Evolutionary conservation across 2,888 invertebrate genomes (phyloP).

Genomic region (Thera britannica): DNA sequence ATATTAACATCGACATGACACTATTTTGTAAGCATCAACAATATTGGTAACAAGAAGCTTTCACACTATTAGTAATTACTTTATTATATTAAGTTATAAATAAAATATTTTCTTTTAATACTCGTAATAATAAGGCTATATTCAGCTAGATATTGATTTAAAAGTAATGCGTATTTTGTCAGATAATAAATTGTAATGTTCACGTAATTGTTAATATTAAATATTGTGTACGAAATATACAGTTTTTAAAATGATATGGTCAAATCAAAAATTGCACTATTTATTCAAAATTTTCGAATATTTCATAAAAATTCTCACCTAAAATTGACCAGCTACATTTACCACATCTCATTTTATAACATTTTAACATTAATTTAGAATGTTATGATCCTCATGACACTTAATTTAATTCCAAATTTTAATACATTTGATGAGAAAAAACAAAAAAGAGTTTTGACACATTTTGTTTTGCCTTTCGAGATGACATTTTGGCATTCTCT

Average conservation of each 20-base stretch:
- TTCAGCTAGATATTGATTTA: background rate
- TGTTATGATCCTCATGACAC: slow-evolving; percentile 48
- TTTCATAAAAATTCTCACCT: slow-evolving; percentile 51
- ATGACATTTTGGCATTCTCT: slow-evolving; percentile 59
- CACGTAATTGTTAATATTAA: slow-evolving; percentile 6
- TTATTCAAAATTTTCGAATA: slow-evolving; percentile 26
- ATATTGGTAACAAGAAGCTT: slow-evolving; percentile 66
- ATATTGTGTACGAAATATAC: slow-evolving; percentile 16
- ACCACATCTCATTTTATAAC: slow-evolving; percentile 34
- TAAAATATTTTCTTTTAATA: background rate
- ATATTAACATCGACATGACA: slow-evolving; percentile 64
- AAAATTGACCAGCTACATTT: slow-evolving; percentile 70
- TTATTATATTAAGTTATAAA: background rate
- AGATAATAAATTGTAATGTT: background rate
- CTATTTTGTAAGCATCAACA: slow-evolving; percentile 72
- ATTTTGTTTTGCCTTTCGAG: slow-evolving; percentile 43
- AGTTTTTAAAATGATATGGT: slow-evolving; percentile 28
- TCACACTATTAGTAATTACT: slow-evolving; percentile 41
- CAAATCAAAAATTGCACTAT: slow-evolving; percentile 29
- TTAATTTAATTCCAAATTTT: slow-evolving; percentile 5
- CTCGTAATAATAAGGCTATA: slow-evolving; percentile 15
- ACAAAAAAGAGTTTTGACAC: slow-evolving; percentile 57
- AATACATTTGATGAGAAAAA: slow-evolving; percentile 26
- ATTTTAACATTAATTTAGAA: slow-evolving; percentile 68
- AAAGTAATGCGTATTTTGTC: background rate